Base-by-base conservation (phyloP, 2,113 vertebrate genomes). In the Sprattus sprattus region DNA sequence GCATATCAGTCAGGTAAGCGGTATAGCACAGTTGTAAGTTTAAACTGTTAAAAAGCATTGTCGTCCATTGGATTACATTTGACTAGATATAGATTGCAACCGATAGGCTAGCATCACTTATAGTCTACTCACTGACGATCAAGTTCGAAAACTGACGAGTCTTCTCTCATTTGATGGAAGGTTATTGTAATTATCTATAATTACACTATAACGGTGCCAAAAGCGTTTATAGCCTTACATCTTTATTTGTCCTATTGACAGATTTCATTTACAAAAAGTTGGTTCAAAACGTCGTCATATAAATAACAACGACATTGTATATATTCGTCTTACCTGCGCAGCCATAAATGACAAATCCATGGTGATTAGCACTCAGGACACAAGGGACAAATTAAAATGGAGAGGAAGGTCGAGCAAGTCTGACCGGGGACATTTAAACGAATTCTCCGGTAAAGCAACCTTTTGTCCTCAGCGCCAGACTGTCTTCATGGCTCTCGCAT, bases 331-430 rank as follows among this genome's bases (percentile, higher is more conserved):
- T 90, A 91, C 91, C 89, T 91, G 91, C 57, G 91, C 89, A 45
- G 91, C 91, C 91, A 91, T 91, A 83, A 91, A 91, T 49, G 91
- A 91, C 57, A 91, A 87, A 86, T 91, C 91, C 91, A 91, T 91
- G 86, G 39, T 86, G 84, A 57, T 57, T 44, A 45, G 45, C 57
- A 71, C 71, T 67, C 50, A 80, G 52, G 57, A 83, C 52, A 81
- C 49, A 32, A 28, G 71, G 71, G 47, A 67, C 46, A 25, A 83
- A 81, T 52, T 28, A 57, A 52, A 54, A 39, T 4, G 15, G 60
- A 81, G 45, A 81, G 81, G 13, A 78, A 45, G n/a, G 50, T 22
- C 64, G 47, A 85, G 15, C 50, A 20, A 64, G 50, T 81, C 83
- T 75, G 50, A 25, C 15, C 49, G n/a, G 81, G 16, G 49, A 45